Evolutionary conservation across 2,888 invertebrate genomes (phyloP), one percentile per base, ranked within the genome.

Genomic region (Petrophora chlorosata): DNA sequence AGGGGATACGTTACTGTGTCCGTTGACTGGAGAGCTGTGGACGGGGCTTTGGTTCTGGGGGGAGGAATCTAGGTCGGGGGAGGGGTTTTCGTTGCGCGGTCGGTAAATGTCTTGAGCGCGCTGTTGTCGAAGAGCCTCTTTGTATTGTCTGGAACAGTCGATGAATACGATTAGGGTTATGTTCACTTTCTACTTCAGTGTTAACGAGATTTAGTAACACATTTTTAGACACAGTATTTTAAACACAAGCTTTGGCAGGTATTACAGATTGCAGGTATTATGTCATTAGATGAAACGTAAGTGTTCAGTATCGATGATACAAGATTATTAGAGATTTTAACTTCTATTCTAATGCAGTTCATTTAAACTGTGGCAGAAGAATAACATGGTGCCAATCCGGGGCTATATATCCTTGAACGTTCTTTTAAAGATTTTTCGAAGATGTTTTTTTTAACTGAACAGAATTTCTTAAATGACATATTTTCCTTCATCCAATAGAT

Each of bases 51-150:
- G 70, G 88, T 86, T 64, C 81, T 91, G 79, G 45, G 92, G 91
- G 19, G 84, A 85, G 49, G 90, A 88, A 62, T 92, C 92, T 46
- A 91, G 82, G 36, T 91, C 91, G 12, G 92, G 92, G 13, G 92
- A 92, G 30, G 90, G 84, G 35, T 90, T 90, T 61, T 92, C 92
- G 62, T 93, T 92, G 51, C 93, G 92, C 65, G 93, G 92, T 60
- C 94, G 91, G 81, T 96, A 96, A 50, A 96, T 93, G 76, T 96
- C 96, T 83, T 94, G 95, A 56, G 94, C 95, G 64, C 97, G 92
- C 82, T 97, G 97, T 70, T 95, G 95, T 81, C 95, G 94, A 76
- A 96, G 83, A 48, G 96, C 96, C 92, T 97, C 97, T 91, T 97
- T 97, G 90, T 96, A 97, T 91, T 97, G 96, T 85, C 96, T 93